Conservation (phyloP, 2,797 vertebrate genomes). For the Ctenochaetus hawaiiensis region DNA sequence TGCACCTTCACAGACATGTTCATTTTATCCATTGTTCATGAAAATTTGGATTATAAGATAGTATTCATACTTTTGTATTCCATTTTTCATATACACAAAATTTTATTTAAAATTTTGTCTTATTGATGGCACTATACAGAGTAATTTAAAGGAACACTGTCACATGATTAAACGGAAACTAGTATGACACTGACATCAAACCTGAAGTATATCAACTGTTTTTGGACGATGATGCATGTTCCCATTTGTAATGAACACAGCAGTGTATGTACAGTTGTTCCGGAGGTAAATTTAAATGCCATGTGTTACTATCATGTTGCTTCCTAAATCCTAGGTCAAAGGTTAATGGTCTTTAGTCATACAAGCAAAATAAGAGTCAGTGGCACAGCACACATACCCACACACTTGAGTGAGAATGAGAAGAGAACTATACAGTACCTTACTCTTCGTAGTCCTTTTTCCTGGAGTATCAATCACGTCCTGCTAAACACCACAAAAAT, state of each 20-base stretch:
- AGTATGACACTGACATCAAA: background rate
- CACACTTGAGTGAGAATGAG: constrained; percentile 20
- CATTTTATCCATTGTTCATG: too few species aligned
- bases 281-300: background rate
- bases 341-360: constrained; percentile 22
- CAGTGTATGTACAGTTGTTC: background rate
- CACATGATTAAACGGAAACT: background rate
- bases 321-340: constrained; percentile 10
- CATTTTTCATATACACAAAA: too few species aligned
- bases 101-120: too few species aligned
- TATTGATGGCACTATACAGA: background rate
- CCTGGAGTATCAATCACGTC: constrained; percentile 57
- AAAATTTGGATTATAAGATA: too few species aligned
- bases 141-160: background rate
- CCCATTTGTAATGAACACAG: background rate
- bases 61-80: too few species aligned
- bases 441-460: constrained; percentile 68
- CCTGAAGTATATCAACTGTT: background rate
- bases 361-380: constrained; percentile 31
- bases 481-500: constrained; percentile 65
- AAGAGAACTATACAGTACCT: constrained; percentile 69
- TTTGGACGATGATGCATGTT: background rate
- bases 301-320: background rate
- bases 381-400: constrained; percentile 56
- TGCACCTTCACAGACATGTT: too few species aligned